Conservation (phyloP, 2,888 invertebrate genomes). For the Acrobasis suavella region DNA sequence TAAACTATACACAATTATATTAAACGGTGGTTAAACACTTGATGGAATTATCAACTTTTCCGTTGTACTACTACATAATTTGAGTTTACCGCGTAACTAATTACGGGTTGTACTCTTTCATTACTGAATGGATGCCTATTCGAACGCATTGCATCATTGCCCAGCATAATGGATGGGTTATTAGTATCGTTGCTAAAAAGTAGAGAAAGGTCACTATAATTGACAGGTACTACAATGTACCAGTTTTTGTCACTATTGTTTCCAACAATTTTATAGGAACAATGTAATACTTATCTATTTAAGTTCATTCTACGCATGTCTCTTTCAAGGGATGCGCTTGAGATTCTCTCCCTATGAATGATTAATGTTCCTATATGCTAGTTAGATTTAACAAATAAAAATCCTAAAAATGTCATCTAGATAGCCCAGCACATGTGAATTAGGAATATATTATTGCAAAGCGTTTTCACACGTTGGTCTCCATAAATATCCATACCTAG, state of each 20-base stretch:
- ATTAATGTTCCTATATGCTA: not conserved
- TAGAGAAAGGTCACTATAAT: conserved; percentile 9
- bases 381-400: too few relatives aligned
- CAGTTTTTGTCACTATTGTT: not conserved
- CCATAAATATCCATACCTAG: not conserved
- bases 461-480: not conserved
- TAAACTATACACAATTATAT: not conserved
- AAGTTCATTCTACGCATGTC: too few relatives aligned
- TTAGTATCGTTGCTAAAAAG: not conserved
- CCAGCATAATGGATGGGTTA: not conserved
- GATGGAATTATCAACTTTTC: conserved; percentile 3
- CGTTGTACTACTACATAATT: conserved; percentile 2
- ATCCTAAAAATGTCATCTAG: too few relatives aligned
- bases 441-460: too few relatives aligned
- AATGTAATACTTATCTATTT: too few relatives aligned
- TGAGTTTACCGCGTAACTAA: conserved; percentile 10
- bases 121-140: conserved; percentile 11
- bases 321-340: too few relatives aligned
- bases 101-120: not conserved
- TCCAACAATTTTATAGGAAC: not conserved
- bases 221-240: not conserved
- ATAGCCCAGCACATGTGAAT: too few relatives aligned
- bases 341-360: not conserved
- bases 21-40: not conserved
- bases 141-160: conserved; percentile 15